Evolutionary conservation across 2,888 invertebrate species (phyloP), one percentile per base, ranked within the genome.

Genomic region (Tachina fera): DNA sequence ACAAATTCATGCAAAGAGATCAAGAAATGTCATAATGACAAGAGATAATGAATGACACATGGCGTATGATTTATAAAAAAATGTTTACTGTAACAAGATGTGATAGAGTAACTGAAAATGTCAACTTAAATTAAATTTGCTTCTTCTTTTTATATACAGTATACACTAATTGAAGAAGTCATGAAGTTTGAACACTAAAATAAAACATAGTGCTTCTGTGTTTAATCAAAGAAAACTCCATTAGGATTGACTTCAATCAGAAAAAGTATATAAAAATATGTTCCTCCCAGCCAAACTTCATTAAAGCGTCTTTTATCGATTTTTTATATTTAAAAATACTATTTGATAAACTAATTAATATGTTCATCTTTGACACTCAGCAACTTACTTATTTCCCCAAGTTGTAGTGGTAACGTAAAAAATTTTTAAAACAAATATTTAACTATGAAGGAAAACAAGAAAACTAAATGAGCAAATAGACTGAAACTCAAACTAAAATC

Each of bases 381-480:
- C 4, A 14, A 14, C 47, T 19, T 10, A 13, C 16, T 19, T 53
- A 31, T 65, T 39, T 68, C n/a, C 49, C 11, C 3, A 49, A 67
- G 41, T 31, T 51, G 49, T 16, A 60, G 11, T 51, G 16, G 31
- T 56, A 13, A 47, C 16, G 2, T 10, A 45, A 56, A 67, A 53
- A 63, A 45, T 16, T 45, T n/a, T 47, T 76, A 11, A 45, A 65
- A n/a, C 67, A 76, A 77, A 67, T 68, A 41, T 70, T 70, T 76
- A 76, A 45, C 43, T 76, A 45, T 45, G 11, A 31, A 22, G 13
- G 41, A 45, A 63, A 47, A 39, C 14, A 58, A 45, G 56, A 68
- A 60, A 8, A 41, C 43, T 53, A 70, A 70, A 56, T 72, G 56
- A 82, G 47, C 68, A 63, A 78, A 58, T n/a, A 81, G 31, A 61